phyloP scores from a whole-genome alignment of 2,797 vertebrate genomes.

The Heteromormyrus szaboi region DNA sequence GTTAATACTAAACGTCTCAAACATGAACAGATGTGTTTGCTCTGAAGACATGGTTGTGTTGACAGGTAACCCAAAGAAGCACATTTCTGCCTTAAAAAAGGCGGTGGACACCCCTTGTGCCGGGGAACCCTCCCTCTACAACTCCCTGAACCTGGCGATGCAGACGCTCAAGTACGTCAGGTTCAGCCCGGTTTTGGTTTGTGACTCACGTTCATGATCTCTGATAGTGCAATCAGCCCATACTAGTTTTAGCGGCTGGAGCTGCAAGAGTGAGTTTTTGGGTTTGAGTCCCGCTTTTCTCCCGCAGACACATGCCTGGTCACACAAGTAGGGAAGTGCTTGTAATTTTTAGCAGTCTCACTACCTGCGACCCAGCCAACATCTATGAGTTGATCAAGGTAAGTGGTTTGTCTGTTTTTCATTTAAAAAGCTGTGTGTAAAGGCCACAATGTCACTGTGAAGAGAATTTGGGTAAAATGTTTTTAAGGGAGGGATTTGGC shows the following conservation, averaged over 20 bases:
- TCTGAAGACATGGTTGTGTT: conserved; percentile 8
- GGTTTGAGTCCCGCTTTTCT: not conserved
- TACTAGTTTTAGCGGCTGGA: not conserved
- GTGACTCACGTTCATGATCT: not conserved
- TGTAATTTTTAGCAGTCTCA: conserved; percentile 89
- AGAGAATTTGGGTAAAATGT: not conserved
- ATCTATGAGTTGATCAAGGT: conserved; percentile 94
- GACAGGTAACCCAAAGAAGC: conserved; percentile 86
- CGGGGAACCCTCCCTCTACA: conserved; percentile 93
- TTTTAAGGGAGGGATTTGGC: not conserved
- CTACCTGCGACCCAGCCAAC: conserved; percentile 91
- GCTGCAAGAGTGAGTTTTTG: not conserved
- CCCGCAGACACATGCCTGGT: conserved; percentile 86
- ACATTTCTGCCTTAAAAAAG: conserved; percentile 78
- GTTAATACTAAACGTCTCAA: not conserved
- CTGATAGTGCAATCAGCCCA: not conserved
- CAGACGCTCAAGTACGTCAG: conserved; percentile 83
- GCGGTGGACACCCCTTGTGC: conserved; percentile 73
- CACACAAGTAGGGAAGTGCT: conserved; percentile 92
- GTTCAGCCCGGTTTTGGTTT: not conserved
- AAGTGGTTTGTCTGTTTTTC: conserved; percentile 26
- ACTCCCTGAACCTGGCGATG: conserved; percentile 81
- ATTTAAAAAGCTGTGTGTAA: not conserved
- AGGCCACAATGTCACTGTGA: not conserved
- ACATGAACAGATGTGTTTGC: not conserved